Conservation (phyloP, 2,797 vertebrate genomes). For the Pelodytes ibericus region DNA sequence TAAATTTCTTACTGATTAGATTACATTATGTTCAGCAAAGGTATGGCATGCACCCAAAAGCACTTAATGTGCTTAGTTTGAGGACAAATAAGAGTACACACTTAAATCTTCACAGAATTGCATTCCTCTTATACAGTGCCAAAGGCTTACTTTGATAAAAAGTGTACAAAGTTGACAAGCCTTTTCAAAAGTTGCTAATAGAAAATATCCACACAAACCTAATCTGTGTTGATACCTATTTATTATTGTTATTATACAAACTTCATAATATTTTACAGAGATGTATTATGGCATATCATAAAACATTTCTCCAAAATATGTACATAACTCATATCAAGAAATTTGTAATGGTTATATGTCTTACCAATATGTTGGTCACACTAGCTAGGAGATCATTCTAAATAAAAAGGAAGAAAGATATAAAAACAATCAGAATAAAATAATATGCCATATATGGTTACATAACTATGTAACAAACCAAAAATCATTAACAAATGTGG, state of each 20-base stretch:
- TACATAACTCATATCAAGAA: background rate
- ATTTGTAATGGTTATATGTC: background rate
- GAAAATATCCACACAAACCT: too few species aligned
- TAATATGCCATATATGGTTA: background rate
- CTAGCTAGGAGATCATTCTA: conserved; percentile 32
- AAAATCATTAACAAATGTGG: background rate
- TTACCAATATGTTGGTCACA: conserved; percentile 40
- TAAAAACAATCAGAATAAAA: conserved; percentile 4
- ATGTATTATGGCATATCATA: too few species aligned
- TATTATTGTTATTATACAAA: background rate
- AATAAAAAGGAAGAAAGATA: conserved; percentile 3
- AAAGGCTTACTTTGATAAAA: too few species aligned
- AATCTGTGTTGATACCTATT: background rate
- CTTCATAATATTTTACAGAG: too few species aligned
- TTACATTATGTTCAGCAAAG: background rate
- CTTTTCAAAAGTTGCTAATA: too few species aligned
- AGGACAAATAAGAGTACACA: background rate
- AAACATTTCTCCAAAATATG: background rate
- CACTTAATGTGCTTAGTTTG: background rate
- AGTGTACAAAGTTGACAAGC: too few species aligned
- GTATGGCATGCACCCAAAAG: background rate
- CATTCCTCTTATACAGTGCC: background rate
- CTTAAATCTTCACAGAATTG: background rate
- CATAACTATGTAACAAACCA: background rate
- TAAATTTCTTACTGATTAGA: background rate